These are phyloP conservation scores for Lipotes vexillifer DNA, from an alignment of 2,113 vertebrate genomes.

Conservation along the genomic window DNA sequence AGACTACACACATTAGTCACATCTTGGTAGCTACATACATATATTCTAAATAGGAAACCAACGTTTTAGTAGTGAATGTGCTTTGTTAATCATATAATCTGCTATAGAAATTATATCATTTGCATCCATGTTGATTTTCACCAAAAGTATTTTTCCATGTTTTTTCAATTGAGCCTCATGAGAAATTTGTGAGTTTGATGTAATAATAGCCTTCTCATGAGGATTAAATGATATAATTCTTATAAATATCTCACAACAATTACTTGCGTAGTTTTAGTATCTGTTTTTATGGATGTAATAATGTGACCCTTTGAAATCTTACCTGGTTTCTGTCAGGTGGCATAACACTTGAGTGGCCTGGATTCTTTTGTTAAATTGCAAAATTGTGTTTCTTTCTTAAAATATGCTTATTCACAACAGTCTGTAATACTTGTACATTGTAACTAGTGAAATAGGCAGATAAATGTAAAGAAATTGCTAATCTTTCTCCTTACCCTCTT, in stretches of 20 bases:
- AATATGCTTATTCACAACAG: neutral
- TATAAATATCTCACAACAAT: conserved; percentile 6
- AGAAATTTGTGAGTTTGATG: conserved; percentile 2
- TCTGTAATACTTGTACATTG: neutral
- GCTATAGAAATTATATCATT: neutral
- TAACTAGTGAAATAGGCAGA: neutral
- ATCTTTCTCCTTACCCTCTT: neutral
- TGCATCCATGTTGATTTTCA: neutral
- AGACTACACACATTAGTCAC: neutral
- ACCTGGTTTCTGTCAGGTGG: neutral
- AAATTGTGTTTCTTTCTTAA: conserved; percentile 14
- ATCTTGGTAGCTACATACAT: neutral
- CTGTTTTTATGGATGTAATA: neutral
- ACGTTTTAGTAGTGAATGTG: neutral
- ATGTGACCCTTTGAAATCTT: conserved; percentile 7
- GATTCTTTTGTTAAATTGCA: neutral
- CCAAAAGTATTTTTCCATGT: neutral
- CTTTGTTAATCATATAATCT: neutral
- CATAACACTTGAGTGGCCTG: neutral
- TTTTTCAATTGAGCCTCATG: neutral
- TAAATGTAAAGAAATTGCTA: neutral
- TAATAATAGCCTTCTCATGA: neutral
- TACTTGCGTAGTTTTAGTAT: conserved; percentile 17
- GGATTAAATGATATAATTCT: neutral
- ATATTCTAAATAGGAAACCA: neutral